phyloP scores from a whole-genome alignment of 2,113 vertebrate genomes.

The Heterocephalus glaber region DNA sequence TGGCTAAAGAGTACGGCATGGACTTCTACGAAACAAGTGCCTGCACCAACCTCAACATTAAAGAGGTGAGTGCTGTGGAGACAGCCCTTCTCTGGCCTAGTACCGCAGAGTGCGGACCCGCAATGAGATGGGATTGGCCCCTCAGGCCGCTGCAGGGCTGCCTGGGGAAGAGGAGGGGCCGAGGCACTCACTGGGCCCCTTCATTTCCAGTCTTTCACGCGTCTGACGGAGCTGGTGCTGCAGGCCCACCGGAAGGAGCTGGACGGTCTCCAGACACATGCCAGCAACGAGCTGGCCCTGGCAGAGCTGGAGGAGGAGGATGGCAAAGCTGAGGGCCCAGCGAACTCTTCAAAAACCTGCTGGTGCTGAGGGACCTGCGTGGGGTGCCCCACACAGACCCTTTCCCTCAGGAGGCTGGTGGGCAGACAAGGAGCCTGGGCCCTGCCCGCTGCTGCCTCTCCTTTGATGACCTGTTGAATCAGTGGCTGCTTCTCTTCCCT shows the following conservation, averaged over 20 bases:
- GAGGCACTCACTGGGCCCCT: background rate
- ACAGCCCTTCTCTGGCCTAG: background rate
- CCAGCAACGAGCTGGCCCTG: constrained; percentile 87
- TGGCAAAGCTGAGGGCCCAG: constrained; percentile 85
- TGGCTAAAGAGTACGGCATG: constrained; percentile 97
- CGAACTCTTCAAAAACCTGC: constrained; percentile 89
- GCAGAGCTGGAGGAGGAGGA: constrained; percentile 92
- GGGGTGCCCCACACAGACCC: background rate
- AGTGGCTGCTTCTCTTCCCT: constrained; percentile 48
- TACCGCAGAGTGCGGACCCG: background rate
- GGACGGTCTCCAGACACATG: constrained; percentile 89
- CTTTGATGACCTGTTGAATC: constrained; percentile 42
- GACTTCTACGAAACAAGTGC: constrained; percentile 99
- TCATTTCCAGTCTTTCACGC: constrained; percentile 91
- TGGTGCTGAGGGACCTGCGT: constrained; percentile 91
- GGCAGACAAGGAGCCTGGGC: constrained; percentile 59
- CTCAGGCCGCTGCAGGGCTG: background rate
- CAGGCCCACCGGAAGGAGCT: constrained; percentile 96
- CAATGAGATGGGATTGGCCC: background rate
- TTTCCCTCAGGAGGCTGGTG: constrained; percentile 47
- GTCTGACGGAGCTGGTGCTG: constrained; percentile 95
- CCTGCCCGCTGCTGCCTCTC: constrained; percentile 24
- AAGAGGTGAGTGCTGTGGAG: constrained; percentile 88
- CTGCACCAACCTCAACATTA: constrained; percentile 97
- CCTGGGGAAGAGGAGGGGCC: background rate